Conservation (phyloP, 2,797 vertebrate species). For the Micropoecilia bifurca region DNA sequence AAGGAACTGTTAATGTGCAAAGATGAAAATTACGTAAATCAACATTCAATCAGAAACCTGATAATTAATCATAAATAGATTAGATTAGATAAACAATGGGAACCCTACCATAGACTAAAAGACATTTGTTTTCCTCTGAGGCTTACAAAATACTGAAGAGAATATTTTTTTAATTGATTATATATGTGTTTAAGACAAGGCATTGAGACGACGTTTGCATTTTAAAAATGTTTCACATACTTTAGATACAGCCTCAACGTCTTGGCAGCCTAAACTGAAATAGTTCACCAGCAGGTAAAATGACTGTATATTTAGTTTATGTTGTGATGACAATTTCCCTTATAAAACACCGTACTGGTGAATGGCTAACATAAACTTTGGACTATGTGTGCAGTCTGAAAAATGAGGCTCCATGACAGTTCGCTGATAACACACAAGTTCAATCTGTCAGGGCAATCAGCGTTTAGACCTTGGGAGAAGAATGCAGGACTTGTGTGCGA, state of each 20-base stretch:
- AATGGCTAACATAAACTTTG: slow-evolving; percentile 73
- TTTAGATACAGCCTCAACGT: slow-evolving; percentile 15
- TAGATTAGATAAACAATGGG: not conserved
- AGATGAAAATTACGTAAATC: not conserved
- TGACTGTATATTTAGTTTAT: slow-evolving; percentile 47
- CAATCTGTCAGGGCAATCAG: slow-evolving; percentile 79
- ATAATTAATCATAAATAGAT: not conserved
- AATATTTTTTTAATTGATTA: not conserved
- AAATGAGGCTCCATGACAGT: slow-evolving; percentile 70
- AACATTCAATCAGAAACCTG: not conserved
- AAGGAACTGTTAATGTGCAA: not conserved
- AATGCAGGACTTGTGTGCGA: slow-evolving; percentile 68
- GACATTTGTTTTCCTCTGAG: not conserved
- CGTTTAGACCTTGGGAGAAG: slow-evolving; percentile 65
- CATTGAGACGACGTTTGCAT: not conserved
- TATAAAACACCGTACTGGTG: slow-evolving; percentile 63
- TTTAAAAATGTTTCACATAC: slow-evolving; percentile 19
- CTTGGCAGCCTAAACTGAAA: slow-evolving; percentile 13
- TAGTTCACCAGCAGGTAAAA: slow-evolving; percentile 56
- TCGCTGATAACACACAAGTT: slow-evolving; percentile 72
- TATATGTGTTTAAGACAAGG: not conserved
- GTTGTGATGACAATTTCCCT: slow-evolving; percentile 50
- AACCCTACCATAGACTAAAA: not conserved
- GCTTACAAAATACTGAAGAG: not conserved
- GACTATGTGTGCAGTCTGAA: slow-evolving; percentile 54